Evolutionary conservation across 2,113 vertebrate species (phyloP), one percentile per base, ranked within the genome.

Genomic region (Tursiops truncatus): DNA sequence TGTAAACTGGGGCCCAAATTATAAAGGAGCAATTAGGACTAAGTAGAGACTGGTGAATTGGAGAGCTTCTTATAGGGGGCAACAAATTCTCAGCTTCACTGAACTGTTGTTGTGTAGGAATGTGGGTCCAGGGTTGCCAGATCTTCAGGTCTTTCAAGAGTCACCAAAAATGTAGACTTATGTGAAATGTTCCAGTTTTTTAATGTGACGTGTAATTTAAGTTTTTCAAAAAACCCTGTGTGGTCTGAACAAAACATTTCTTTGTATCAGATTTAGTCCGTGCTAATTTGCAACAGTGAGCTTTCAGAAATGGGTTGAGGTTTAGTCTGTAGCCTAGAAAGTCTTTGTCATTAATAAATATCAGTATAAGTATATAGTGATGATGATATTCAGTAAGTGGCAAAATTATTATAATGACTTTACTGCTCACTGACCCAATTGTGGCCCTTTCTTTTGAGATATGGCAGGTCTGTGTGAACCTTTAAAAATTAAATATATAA

Each of bases 401-500:
- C 44, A 79, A 56, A n/a, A 20, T 85, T 65, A 74, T 65, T 71
- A 15, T 20, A 23, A 21, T 60, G 21, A 73, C 15, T 76, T 70
- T 44, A 23, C 38, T 96, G 67, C 56, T 77, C 25, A 31, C 17
- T 56, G 79, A 73, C 18, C 36, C 63, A 92, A n/a, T 68, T 81
- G 38, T 15, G 62, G 14, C 41, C 14, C 14, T 76, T 56, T 56
- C 25, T 87, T 86, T 58, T 58, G 90, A 33, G 18, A 62, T 56
- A 41, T 82, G 56, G 13, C 44, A 95, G 41, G 23, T 76, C 33
- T 87, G 2, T 88, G 36, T 82, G 74, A 74, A 63, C 44, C 56
- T 92, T 89, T 91, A 88, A 47, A 95, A 93, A 38, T 92, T 62
- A 91, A 89, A 63, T 70, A n/a, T 14, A 7, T 92, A 92, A 94